Evolutionary conservation across 2,888 invertebrate species (phyloP), one percentile per base, ranked within the genome.

Genomic region (Timema podura): DNA sequence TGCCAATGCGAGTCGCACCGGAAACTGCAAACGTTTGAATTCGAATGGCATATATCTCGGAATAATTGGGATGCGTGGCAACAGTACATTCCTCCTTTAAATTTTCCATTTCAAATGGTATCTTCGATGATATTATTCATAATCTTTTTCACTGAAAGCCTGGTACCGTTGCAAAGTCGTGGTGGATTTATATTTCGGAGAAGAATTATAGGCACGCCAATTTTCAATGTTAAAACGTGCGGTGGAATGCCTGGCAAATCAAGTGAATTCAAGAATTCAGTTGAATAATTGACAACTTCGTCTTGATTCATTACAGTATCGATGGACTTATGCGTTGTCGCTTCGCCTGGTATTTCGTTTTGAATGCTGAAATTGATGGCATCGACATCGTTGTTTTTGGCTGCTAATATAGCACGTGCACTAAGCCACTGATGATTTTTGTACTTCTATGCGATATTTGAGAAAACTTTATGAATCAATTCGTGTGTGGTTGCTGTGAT

Each of bases 111-210:
- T 48, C 77, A 73, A 72, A 77, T 77, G 57, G 74, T 78, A 5
- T 76, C 77, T 74, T 78, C 75, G 74, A 70, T 69, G 10, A 74
- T 48, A 59, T 69, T 72, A 61, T n/a, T 69, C 69, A 72, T 72
- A 44, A 69, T 30, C n/a, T 70, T 72, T 66, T 69, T 72, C 30
- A 73, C 68, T 45, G 68, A 48, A 54, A 72, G 64, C 54, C 72
- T 45, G 44, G 75, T 76, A 15, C 76, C 76, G 68, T 77, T 78
- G 72, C 76, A 76, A 68, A 77, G 72, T 70, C 68, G 66, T 71
- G 76, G 75, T 70, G 74, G 77, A 72, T 77, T 76, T 46, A 77
- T 70, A 69, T 79, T 79, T 73, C 77, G 75, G 16, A 78, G 72
- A 65, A 78, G 45, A 70, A 78, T n/a, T n/a, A n/a, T n/a, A n/a